Evolutionary conservation across 2,888 invertebrate species (phyloP).

Genomic region (Molorchus minor): DNA sequence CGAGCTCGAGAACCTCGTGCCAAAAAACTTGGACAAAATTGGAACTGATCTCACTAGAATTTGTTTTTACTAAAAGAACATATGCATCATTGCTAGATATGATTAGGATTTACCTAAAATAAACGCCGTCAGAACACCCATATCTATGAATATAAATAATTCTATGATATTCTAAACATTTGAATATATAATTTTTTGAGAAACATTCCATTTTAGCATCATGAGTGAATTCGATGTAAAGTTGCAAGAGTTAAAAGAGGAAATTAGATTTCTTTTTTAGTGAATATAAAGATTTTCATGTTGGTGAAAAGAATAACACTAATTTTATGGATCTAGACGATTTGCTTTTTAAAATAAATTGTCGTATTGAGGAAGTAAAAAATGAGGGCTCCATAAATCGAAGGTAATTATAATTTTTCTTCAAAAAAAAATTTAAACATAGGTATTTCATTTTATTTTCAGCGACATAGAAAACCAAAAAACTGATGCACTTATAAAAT

Average conservation of each 20-base stretch:
- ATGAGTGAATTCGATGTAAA: slow-evolving; percentile 21
- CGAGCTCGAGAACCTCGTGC: too few species aligned
- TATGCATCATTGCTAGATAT: too few species aligned
- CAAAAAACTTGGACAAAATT: too few species aligned
- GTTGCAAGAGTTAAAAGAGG: slow-evolving; percentile 19
- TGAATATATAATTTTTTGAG: not conserved
- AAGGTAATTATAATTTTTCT: not conserved
- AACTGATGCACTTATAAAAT: slow-evolving; percentile 23
- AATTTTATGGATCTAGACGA: slow-evolving; percentile 9
- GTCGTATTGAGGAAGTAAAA: slow-evolving; percentile 22
- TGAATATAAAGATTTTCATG: slow-evolving; percentile 8
- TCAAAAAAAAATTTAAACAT: not conserved
- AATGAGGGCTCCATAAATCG: too few species aligned
- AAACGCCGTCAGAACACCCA: too few species aligned
- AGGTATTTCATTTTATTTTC: not conserved
- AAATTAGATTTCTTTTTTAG: slow-evolving; percentile 11
- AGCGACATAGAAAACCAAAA: slow-evolving; percentile 21
- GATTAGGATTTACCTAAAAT: too few species aligned
- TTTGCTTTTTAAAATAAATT: slow-evolving; percentile 22
- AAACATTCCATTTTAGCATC: too few species aligned
- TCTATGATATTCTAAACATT: not conserved
- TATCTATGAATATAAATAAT: not conserved
- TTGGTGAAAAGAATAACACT: not conserved
- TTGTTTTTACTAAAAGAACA: too few species aligned
- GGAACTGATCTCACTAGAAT: too few species aligned